Evolutionary conservation across 2,113 vertebrate genomes (phyloP), one percentile per base, ranked within the genome.

Genomic region (Perognathus longimembris): DNA sequence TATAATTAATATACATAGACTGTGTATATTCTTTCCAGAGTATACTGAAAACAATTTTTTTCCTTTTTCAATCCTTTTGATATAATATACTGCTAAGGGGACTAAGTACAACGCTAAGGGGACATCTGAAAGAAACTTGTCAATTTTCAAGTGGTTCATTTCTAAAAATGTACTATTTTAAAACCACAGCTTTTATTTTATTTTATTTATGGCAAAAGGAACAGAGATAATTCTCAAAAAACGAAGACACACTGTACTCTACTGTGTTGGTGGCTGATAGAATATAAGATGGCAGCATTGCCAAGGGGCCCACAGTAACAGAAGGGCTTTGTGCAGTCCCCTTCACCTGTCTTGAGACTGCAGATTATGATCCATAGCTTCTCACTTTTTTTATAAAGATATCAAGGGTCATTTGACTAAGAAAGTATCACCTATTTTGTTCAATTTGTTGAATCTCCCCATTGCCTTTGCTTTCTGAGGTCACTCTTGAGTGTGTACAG

Each of bases 391-490:
- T 77, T 73, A 34, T 92, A 92, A 84, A 92, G 64, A 81, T 69
- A 67, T 75, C n/a, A 82, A 93, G 42, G 76, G 9, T 17, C 34
- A 73, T 85, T 94, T 92, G 73, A 63, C 76, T 82, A 66, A 90
- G 34, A 59, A 90, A 66, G 69, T 8, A 80, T 8, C 20, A 71
- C 42, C 9, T 45, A 71, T 77, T 61, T 74, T 6, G 54, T 61
- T 74, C 69, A 89, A 22, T 89, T 77, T 89, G 77, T 70, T 89
- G 85, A 20, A 7, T 50, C 24, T 61, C 54, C 17, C 36, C 59
- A 45, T 7, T 66, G 12, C 7, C 8, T 17, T 73, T 94, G 89
- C 34, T 76, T 67, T 36, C 40, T 69, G 59, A 73, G 36, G 59
- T 80, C 63, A 71, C n/a, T 67, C 92, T 22, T 57, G 38, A 94